Evolutionary conservation across 2,113 vertebrate species (phyloP), one percentile per base, ranked within the genome.

Genomic region (Emydura subglobosa): DNA sequence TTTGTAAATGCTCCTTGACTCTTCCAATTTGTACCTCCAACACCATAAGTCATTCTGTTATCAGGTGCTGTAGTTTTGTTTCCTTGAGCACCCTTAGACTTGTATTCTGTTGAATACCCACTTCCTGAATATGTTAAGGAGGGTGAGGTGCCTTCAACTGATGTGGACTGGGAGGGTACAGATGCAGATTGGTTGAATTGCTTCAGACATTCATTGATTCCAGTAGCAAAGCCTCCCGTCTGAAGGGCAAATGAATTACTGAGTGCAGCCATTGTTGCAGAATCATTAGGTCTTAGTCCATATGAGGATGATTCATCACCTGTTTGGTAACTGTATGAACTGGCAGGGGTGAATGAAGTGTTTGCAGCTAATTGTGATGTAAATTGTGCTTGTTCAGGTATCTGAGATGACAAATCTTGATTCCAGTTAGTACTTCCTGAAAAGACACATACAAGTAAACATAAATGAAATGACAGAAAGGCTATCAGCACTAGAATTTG

Each of bases 391-490:
- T 91, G 89, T 61, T 96, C 82, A 42, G 94, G 82, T 51, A 54
- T 68, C 9, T 83, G 90, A 85, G 94, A 82, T 24, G 83, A 78
- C 93, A 72, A 7, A 0, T n/a, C 29, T 83, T 87, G 79, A 93
- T 90, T 93, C 96, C 93, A 94, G 51, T 91, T 84, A 92, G 50
- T 89, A 76, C 79, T 93, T 91, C 91, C 96, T 98, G 54, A 59
- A 83, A 39, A 39, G 87, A 82, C 1, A 53, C 44, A 83, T 21
- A 72, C 53, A 89, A 2, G 54, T 29, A 89, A 55, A 81, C 34
- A 3, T 21, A 57, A 29, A 87, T 59, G 61, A 17, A 57, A 49
- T 19, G 39, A 34, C 27, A 78, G 47, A 84, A 88, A 88, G 6
- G 17, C n/a, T 19, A 19, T 39, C 34, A 21, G 11, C 72, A 89